A percentile compares a stretch with the other conserved stretches of the same genome.
These are phyloP conservation scores for Isoperla grammatica DNA, from an alignment of 2,888 invertebrate genomes.

Conservation along the genomic window DNA sequence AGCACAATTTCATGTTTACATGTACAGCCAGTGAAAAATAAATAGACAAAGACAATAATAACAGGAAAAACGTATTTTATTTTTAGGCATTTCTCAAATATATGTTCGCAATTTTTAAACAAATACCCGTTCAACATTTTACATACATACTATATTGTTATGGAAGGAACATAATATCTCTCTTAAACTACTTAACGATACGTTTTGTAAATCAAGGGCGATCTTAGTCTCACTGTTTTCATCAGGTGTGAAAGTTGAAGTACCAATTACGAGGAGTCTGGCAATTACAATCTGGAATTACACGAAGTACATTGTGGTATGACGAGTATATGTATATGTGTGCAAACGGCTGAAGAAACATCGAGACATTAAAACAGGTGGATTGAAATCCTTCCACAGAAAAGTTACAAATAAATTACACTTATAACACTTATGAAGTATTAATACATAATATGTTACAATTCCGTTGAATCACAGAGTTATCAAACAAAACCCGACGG, in stretches of 20 bases:
- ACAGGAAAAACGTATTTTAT: slow-evolving; percentile 15
- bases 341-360: slow-evolving; percentile 10
- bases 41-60: neutral
- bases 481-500: neutral
- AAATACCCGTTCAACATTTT: slow-evolving; percentile 3
- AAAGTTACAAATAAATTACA: neutral
- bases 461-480: slow-evolving; percentile 8
- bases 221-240: too few species aligned
- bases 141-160: neutral
- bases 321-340: neutral
- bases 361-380: slow-evolving; percentile 1
- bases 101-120: neutral
- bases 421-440: neutral
- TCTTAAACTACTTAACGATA: too few species aligned
- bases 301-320: neutral
- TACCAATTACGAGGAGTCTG: neutral
- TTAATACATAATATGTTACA: neutral
- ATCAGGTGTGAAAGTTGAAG: neutral
- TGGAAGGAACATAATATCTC: slow-evolving; percentile 10
- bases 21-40: too few species aligned
- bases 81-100: slow-evolving; percentile 10
- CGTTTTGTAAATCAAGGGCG: too few species aligned
- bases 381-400: neutral
- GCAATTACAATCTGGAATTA: neutral
- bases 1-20: too few species aligned